Conservation (phyloP, 2,888 invertebrate species). For the Heliconius charithonia region DNA sequence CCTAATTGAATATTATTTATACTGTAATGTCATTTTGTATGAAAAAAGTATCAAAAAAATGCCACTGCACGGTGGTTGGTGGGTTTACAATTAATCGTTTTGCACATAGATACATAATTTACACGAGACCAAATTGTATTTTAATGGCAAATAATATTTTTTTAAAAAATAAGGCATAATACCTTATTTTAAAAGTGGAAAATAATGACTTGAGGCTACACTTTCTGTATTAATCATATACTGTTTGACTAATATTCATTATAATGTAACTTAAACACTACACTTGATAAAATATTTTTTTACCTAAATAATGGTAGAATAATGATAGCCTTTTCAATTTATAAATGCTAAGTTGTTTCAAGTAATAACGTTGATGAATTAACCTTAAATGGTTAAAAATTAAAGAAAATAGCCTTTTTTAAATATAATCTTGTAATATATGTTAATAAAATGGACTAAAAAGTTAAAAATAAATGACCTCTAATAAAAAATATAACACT, state of each 20-base stretch:
- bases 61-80: background rate
- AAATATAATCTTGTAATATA: too few species aligned
- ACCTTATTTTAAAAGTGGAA: conserved; percentile 43
- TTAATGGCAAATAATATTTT: conserved; percentile 38
- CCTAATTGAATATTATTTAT: background rate
- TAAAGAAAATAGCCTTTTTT: too few species aligned
- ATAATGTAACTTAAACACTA: conserved; percentile 36
- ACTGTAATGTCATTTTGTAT: background rate
- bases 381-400: too few species aligned
- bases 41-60: background rate
- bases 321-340: conserved; percentile 16
- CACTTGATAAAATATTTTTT: conserved; percentile 31
- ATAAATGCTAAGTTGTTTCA: background rate
- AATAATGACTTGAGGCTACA: conserved; percentile 40
- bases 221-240: conserved; percentile 38
- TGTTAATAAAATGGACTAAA: too few species aligned
- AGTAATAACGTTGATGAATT: background rate
- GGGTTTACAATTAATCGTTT: conserved; percentile 34
- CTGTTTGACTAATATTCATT: conserved; percentile 38
- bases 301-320: conserved; percentile 18
- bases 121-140: conserved; percentile 43
- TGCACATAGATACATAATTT: conserved; percentile 26
- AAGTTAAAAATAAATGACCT: too few species aligned
- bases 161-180: background rate
- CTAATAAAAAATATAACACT: too few species aligned